phyloP scores from a whole-genome alignment of 2,797 vertebrate species.

The Rhincodon typus region DNA sequence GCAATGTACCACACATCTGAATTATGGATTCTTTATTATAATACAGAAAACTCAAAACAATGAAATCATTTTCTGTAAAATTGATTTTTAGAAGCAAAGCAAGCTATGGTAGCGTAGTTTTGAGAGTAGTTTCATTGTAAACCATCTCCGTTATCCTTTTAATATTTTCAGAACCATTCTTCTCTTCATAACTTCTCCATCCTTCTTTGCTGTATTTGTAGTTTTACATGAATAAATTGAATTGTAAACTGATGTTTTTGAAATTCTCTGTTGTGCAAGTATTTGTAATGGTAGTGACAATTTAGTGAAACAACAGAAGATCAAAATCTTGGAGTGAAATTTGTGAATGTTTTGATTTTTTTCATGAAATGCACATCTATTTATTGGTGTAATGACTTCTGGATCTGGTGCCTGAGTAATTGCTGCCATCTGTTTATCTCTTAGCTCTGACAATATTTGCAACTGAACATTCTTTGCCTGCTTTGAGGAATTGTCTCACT shows the following conservation, averaged over 20 bases:
- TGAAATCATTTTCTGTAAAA: too few species aligned
- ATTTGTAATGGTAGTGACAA: not conserved
- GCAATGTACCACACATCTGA: not conserved
- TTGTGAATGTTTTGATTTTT: conserved; percentile 10
- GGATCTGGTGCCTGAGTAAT: not conserved
- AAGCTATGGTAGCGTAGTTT: not conserved
- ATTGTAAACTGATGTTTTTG: not conserved
- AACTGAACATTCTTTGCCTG: not conserved
- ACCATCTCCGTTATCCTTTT: not conserved
- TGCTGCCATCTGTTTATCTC: not conserved
- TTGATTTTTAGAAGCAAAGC: not conserved
- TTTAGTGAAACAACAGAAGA: not conserved
- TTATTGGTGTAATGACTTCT: not conserved
- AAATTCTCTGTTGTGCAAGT: not conserved
- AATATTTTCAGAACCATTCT: not conserved
- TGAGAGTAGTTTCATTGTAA: not conserved
- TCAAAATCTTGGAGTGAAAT: not conserved
- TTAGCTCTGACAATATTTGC: not conserved
- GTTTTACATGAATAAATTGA: not conserved
- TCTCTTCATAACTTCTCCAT: not conserved
- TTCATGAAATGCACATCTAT: not conserved
- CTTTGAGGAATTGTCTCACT: not conserved
- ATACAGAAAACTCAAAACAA: not conserved
- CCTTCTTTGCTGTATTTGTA: not conserved
- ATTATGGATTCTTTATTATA: not conserved